phyloP scores from a whole-genome alignment of 2,113 vertebrate genomes.

The Onychorhynchus coronatus region DNA sequence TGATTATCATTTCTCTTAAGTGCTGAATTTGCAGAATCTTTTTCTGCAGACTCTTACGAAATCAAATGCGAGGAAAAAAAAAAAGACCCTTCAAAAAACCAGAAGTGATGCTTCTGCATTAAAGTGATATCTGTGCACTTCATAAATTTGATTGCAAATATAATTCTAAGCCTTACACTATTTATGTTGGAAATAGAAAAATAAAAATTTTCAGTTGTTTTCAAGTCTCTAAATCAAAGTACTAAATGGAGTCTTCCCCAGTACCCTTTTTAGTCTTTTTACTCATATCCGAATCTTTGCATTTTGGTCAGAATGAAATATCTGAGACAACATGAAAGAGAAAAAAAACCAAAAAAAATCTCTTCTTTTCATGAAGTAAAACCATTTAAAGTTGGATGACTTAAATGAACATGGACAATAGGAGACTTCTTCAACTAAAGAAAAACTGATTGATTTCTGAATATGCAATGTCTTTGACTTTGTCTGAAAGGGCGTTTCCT shows the following conservation, averaged over 20 bases:
- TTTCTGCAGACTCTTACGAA: slow-evolving; percentile 34
- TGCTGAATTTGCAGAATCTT: slow-evolving; percentile 33
- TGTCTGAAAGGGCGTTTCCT: not conserved
- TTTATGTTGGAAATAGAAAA: slow-evolving; percentile 38
- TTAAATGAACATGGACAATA: not conserved
- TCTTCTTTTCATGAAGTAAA: not conserved
- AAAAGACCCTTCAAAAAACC: not conserved
- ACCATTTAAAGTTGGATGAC: not conserved
- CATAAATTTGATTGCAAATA: slow-evolving; percentile 67
- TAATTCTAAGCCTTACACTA: slow-evolving; percentile 52
- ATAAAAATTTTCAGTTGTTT: slow-evolving; percentile 65
- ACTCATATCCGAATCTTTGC: not conserved
- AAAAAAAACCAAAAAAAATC: not conserved
- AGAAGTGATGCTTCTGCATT: slow-evolving; percentile 43
- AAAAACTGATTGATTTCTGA: not conserved
- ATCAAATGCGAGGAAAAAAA: not conserved
- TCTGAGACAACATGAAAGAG: not conserved
- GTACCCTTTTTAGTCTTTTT: not conserved
- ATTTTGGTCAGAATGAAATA: slow-evolving; percentile 6
- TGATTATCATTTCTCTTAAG: slow-evolving; percentile 57
- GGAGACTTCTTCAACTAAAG: not conserved
- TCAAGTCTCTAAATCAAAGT: slow-evolving; percentile 56
- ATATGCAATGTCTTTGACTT: not conserved
- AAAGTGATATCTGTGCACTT: slow-evolving; percentile 42
- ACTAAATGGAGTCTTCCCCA: not conserved